Evolutionary conservation across 2,113 vertebrate species (phyloP).

Genomic region (Pitta sordida): DNA sequence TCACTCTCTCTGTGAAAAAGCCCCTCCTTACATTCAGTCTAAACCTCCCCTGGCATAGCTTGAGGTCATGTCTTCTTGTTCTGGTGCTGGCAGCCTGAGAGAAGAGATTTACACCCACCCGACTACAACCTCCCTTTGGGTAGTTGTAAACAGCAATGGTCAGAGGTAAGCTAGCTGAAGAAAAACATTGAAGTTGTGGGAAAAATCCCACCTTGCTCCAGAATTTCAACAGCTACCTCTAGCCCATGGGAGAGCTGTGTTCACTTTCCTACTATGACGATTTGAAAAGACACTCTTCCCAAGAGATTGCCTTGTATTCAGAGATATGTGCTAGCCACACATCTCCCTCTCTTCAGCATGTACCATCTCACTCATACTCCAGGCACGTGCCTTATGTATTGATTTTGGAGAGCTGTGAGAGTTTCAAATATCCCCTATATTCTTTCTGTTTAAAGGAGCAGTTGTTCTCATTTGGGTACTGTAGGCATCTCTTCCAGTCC

Average conservation of each 20-base stretch:
- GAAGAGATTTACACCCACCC: too few relatives aligned
- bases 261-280: not conserved
- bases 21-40: too few relatives aligned
- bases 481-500: not conserved
- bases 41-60: too few relatives aligned
- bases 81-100: too few relatives aligned
- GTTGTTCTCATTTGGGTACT: not conserved
- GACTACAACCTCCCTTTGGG: too few relatives aligned
- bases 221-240: not conserved
- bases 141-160: too few relatives aligned
- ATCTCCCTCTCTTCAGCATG: not conserved
- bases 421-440: not conserved
- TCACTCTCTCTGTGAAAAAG: too few relatives aligned
- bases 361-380: rapidly evolving
- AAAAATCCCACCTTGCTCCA: not conserved
- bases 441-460: not conserved
- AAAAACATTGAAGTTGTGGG: not conserved
- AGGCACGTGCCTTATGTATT: not conserved
- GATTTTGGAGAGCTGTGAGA: not conserved
- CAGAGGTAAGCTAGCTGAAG: not conserved
- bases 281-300: not conserved
- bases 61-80: too few relatives aligned
- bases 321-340: not conserved
- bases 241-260: not conserved
- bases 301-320: not conserved